Evolutionary conservation across 2,113 vertebrate genomes (phyloP).

Genomic region (Lepus europaeus): DNA sequence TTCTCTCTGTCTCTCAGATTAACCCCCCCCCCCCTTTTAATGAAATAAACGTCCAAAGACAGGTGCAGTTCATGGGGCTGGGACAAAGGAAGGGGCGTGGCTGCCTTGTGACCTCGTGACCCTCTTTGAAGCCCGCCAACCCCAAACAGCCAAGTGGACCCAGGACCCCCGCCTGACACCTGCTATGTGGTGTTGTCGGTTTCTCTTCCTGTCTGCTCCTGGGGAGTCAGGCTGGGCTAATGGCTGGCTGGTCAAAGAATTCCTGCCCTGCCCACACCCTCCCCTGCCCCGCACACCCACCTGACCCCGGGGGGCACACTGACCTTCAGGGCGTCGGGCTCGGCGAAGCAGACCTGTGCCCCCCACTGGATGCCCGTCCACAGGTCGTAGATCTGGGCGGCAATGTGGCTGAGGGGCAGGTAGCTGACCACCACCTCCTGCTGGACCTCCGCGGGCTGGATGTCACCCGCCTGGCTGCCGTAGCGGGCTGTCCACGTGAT

Average conservation of each 20-base stretch:
- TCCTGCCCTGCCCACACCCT: background rate
- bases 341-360: constrained; percentile 93
- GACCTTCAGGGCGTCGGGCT: constrained; percentile 95
- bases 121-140: accelerated
- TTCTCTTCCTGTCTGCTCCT: background rate
- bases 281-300: background rate
- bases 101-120: background rate
- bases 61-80: background rate
- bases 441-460: constrained; percentile 91
- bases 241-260: background rate
- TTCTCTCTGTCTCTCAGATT: too few species aligned
- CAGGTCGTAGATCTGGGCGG: constrained; percentile 94
- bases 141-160: accelerated
- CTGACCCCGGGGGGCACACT: background rate
- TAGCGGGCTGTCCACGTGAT: constrained; percentile 93
- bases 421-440: constrained; percentile 94
- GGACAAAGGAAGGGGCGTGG: background rate
- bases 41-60: background rate
- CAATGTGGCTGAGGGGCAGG: constrained; percentile 94
- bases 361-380: constrained; percentile 95
- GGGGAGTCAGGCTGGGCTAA: background rate
- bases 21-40: too few species aligned
- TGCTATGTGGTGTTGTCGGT: accelerated
- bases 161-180: background rate
- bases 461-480: constrained; percentile 89